A percentile compares a stretch with the other conserved stretches of the same genome.
These are phyloP conservation scores for Ectemnius lituratus DNA, from an alignment of 2,888 invertebrate species.

Conservation along the genomic window DNA sequence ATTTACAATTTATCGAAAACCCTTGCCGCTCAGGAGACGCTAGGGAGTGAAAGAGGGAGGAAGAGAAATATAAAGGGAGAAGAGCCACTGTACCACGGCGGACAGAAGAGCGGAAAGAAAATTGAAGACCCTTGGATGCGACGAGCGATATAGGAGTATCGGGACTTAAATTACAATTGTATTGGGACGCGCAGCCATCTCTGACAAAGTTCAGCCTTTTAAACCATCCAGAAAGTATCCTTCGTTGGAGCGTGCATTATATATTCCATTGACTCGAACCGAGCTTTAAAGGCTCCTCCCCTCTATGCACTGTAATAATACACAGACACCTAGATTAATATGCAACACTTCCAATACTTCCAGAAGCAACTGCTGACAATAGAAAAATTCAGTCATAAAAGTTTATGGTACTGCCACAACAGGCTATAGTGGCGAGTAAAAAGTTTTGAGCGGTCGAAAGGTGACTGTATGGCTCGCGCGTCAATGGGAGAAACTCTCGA, in stretches of 20 bases:
- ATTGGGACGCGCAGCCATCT: conserved; percentile 18
- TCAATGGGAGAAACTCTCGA: too few species aligned
- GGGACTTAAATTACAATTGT: conserved; percentile 38
- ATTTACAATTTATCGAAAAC: conserved; percentile 60
- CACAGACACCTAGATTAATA: neutral
- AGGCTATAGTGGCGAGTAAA: conserved; percentile 20
- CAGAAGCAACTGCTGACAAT: conserved; percentile 20
- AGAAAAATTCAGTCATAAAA: conserved; percentile 35
- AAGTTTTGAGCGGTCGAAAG: conserved; percentile 25
- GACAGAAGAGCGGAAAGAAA: conserved; percentile 17
- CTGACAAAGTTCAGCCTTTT: conserved; percentile 22
- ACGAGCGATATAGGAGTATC: conserved; percentile 34
- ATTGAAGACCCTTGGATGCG: conserved; percentile 42
- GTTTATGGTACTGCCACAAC: conserved; percentile 20
- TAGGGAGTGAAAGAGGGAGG: conserved; percentile 27
- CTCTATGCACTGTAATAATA: too few species aligned
- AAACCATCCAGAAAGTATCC: neutral
- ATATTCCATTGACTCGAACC: neutral
- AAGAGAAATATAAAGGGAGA: too few species aligned
- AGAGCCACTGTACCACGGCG: too few species aligned
- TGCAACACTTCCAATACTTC: conserved; percentile 6
- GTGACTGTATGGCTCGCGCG: too few species aligned
- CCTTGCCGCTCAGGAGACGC: conserved; percentile 37
- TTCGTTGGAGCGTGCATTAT: neutral
- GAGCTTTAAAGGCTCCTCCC: too few species aligned